Conservation (phyloP, 2,797 vertebrate species). For the Propithecus deckenii region DNA sequence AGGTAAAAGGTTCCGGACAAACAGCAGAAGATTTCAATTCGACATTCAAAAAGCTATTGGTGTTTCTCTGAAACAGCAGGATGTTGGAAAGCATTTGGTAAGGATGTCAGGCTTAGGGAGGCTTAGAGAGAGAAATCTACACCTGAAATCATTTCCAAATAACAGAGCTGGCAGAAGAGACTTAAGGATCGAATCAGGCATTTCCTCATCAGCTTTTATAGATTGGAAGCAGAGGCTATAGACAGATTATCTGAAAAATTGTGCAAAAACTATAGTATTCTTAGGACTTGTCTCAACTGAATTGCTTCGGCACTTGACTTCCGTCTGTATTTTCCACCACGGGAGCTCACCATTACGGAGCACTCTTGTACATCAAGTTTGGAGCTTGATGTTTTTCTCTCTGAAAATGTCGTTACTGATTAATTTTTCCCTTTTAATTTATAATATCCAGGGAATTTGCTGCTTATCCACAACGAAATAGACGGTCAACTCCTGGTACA, state of each 20-base stretch:
- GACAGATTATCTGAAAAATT: background rate
- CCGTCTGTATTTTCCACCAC: too few species aligned
- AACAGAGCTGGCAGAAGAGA: background rate
- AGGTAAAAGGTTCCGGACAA: background rate
- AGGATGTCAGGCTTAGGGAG: background rate
- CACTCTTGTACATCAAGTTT: background rate
- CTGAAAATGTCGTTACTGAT: background rate
- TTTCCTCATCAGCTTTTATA: background rate
- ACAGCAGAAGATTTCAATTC: constrained; percentile 39
- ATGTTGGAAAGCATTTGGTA: background rate
- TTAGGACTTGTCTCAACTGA: background rate
- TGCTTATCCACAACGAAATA: background rate
- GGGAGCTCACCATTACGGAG: background rate
- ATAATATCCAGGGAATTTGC: background rate
- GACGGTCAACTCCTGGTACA: background rate
- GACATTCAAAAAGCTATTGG: background rate
- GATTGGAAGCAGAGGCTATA: background rate
- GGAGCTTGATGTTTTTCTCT: background rate
- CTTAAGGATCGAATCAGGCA: background rate
- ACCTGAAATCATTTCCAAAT: constrained; percentile 36
- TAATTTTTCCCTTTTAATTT: background rate
- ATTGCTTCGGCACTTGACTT: background rate
- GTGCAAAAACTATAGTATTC: background rate
- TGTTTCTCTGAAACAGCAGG: constrained; percentile 37
- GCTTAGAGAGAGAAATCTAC: background rate